Evolutionary conservation across 2,113 vertebrate genomes (phyloP).

Genomic region (Scalopus aquaticus): DNA sequence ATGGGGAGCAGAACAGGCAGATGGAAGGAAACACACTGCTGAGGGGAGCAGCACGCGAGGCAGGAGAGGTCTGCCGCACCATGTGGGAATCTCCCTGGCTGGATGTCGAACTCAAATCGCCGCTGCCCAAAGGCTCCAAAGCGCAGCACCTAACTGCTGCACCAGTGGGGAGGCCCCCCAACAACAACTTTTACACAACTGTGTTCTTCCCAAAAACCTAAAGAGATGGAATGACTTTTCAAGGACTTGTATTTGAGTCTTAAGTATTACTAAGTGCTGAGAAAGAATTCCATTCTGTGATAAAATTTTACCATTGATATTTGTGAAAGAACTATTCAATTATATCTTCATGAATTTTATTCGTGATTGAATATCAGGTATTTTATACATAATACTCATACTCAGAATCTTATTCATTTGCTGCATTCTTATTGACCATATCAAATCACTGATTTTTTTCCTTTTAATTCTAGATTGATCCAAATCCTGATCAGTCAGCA

Average conservation of each 20-base stretch:
- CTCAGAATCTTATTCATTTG: neutral
- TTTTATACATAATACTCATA: neutral
- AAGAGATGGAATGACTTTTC: neutral
- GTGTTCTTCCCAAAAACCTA: slow-evolving; percentile 39
- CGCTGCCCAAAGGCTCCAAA: too few relatives aligned
- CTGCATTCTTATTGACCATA: neutral
- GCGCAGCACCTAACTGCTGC: too few relatives aligned
- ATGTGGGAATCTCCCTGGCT: too few relatives aligned
- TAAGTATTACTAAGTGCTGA: neutral
- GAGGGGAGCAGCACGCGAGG: too few relatives aligned
- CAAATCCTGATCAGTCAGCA: slow-evolving; percentile 93
- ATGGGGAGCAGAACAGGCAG: too few relatives aligned
- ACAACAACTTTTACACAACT: neutral
- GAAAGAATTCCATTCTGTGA: neutral
- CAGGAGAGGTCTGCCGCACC: too few relatives aligned
- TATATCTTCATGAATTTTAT: neutral
- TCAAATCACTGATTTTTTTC: neutral
- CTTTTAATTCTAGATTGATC: slow-evolving; percentile 90
- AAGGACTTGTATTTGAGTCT: neutral
- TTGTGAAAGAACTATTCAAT: neutral
- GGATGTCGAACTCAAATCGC: too few relatives aligned
- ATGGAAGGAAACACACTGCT: too few relatives aligned
- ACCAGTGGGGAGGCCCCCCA: too few relatives aligned
- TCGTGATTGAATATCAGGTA: neutral
- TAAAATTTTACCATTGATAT: neutral